Conservation (phyloP, 2,888 invertebrate genomes). For the Horisme vitalbata region DNA sequence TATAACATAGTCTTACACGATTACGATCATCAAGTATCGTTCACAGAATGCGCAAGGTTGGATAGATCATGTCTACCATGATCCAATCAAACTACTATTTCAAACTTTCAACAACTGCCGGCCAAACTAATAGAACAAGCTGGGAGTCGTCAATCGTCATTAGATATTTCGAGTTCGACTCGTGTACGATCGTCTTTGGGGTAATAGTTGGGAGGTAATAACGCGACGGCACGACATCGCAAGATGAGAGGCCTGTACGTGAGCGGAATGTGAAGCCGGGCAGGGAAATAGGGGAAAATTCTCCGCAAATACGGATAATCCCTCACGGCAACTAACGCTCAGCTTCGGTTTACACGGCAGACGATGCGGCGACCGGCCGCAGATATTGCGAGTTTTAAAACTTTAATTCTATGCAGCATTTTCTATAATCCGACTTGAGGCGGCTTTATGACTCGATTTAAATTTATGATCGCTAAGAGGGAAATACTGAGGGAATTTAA, state of each 20-base stretch:
- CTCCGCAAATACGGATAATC: constrained; percentile 64
- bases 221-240: constrained; percentile 65
- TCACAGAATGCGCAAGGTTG: constrained; percentile 7
- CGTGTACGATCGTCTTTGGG: constrained; percentile 45
- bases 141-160: constrained; percentile 33
- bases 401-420: constrained; percentile 34
- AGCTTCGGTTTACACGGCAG: constrained; percentile 57
- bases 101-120: constrained; percentile 18
- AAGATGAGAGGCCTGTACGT: constrained; percentile 72
- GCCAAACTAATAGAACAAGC: constrained; percentile 24
- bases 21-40: constrained; percentile 2
- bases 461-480: constrained; percentile 26
- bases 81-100: constrained; percentile 21
- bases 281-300: constrained; percentile 44
- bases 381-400: constrained; percentile 36
- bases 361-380: constrained; percentile 41
- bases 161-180: constrained; percentile 49
- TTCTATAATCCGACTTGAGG: constrained; percentile 24
- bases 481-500: constrained; percentile 7
- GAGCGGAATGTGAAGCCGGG: constrained; percentile 53
- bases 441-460: constrained; percentile 29
- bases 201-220: constrained; percentile 73
- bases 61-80: constrained; percentile 18
- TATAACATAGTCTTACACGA: too few species aligned
- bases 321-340: constrained; percentile 57